Conservation (phyloP, 2,113 vertebrate genomes). For the Melanocharis versteri region DNA sequence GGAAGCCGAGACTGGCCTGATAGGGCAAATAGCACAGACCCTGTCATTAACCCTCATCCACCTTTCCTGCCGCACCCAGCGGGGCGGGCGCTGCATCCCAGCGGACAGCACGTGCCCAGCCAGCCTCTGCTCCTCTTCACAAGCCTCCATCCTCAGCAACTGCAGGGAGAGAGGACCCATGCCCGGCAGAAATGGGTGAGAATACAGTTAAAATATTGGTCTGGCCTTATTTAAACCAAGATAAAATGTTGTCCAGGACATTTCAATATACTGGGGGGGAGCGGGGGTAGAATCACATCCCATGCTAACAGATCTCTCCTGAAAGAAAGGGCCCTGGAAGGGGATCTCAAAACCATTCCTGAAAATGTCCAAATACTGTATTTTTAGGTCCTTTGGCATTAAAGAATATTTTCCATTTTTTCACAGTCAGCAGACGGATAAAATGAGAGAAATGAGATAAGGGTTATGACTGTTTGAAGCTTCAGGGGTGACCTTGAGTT, state of each 20-base stretch:
- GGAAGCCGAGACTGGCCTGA: constrained; percentile 65
- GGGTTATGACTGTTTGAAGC: background rate
- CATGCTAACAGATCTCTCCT: background rate
- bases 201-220: background rate
- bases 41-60: constrained; percentile 35
- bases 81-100: background rate
- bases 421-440: background rate
- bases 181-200: background rate
- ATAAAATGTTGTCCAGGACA: background rate
- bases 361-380: background rate
- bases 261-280: background rate
- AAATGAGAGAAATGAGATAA: background rate
- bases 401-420: background rate
- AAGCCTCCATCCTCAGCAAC: background rate
- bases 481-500: background rate
- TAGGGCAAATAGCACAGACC: constrained; percentile 28
- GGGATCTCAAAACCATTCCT: background rate
- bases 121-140: background rate
- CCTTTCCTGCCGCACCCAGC: background rate
- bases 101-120: background rate
- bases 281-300: background rate
- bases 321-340: background rate
- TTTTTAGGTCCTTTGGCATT: background rate
- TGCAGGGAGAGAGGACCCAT: background rate
- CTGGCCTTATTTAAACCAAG: background rate